A percentile compares a stretch with the other conserved stretches of the same genome.
phyloP scores from a whole-genome alignment of 2,797 vertebrate genomes.

The Intellagama lesueurii region DNA sequence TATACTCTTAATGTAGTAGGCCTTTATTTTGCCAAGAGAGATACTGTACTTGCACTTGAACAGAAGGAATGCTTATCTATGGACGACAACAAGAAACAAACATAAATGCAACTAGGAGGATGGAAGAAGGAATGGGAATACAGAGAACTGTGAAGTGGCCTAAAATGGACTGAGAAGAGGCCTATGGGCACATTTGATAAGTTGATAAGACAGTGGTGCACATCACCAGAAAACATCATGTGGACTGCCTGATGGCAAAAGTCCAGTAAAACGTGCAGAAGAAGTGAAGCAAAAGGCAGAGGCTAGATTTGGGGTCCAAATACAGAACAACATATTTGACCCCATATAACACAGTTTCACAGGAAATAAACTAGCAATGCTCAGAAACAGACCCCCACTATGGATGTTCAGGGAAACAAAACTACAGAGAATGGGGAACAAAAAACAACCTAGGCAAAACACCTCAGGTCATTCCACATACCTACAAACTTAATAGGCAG shows the following conservation, averaged over 20 bases:
- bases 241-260: neutral
- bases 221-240: neutral
- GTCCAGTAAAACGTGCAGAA: neutral
- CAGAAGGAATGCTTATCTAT: neutral
- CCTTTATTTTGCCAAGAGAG: no score
- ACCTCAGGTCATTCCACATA: neutral
- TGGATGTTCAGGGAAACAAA: neutral
- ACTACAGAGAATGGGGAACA: neutral
- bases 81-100: neutral
- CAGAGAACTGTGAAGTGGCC: neutral
- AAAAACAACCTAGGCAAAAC: neutral
- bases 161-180: neutral
- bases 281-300: neutral
- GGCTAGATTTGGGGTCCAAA: neutral
- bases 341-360: neutral
- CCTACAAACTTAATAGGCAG: neutral
- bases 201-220: neutral
- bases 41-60: no score
- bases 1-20: no score
- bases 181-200: neutral
- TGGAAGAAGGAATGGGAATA: neutral
- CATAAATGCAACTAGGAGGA: neutral
- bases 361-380: neutral
- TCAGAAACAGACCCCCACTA: neutral
- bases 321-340: neutral